Base-by-base conservation (phyloP, 2,888 invertebrate species). In the Rhaphigaster nebulosa region DNA sequence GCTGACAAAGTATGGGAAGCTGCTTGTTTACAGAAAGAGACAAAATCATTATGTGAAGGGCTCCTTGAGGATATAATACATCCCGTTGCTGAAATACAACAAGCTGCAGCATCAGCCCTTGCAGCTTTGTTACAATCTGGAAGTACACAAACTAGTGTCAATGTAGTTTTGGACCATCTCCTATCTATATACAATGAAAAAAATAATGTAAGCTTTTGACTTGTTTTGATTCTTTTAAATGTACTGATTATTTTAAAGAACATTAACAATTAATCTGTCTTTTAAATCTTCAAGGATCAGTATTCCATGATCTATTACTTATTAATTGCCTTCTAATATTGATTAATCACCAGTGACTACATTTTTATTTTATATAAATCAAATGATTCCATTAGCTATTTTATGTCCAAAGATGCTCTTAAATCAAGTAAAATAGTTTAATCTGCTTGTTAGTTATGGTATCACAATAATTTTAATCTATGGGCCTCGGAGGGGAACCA, bases 61-160 rank as follows among this genome's bases (percentile, higher is more conserved):
- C 93, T 97, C 91, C 95, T 97, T 92, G 93, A 93, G 38, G 97
- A 98, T 93, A 95, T 97, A 70, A 96, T 96, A 92, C 97, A 98
- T 94, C 96, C 97, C 0, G 96, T 97, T 88, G 96, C 97, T 93
- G 96, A 96, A 90, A 95, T 99, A 89, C 97, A 99, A 93, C 95
- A 96, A 92, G 96, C 98, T 3, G 97, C 97, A 0, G 97, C 98
- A 0, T 94, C 95, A 91, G 97, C 98, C 15, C 94, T 99, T 89
- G 97, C 97, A 0, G 95, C 95, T 87, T 94, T 97, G 1, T 94
- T 97, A 54, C 94, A 94, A 76, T 94, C 94, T 18, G 95, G 96
- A 92, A 93, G 91, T 52, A 60, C 70, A 6, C 29, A 89, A n/a
- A 90, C 92, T 23, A 91, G 91, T 76, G 70, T 92, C 15, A 91